Base-by-base conservation (phyloP, 2,113 vertebrate genomes). In the Pangasianodon gigas region DNA sequence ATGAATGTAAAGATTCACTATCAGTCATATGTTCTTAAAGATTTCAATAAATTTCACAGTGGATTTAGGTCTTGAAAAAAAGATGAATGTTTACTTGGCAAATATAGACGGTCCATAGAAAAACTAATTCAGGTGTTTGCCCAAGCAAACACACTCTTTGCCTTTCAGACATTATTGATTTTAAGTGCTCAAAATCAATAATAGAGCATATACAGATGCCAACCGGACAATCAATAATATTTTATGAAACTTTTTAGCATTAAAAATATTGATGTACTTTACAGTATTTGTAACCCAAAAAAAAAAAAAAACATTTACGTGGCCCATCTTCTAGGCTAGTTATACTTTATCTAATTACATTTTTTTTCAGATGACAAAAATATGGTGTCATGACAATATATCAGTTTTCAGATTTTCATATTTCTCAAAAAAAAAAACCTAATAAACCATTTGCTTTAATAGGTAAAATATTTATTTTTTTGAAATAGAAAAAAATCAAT, bases 71-170 rank as follows among this genome's bases (percentile, higher is more conserved):
- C 26, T 19, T 88, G 87, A 94, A 90, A 93, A 92, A 93, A 86
- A 86, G 90, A 92, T 83, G 90, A 85, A 32, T 96, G 94, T 97
- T 96, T 95, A 90, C 95, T 87, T 71, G 89, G 9, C 94, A 96
- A 96, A 97, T 92, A 96, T 90, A 95, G 94, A 95, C 95, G 32
- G 93, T 95, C 93, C 93, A 95, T 95, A 95, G 95, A 93, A 91
- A 92, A 94, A 92, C 94, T 94, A 96, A 94, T 96, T 96, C 92
- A 67, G 83, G 85, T 96, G 90, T 96, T 96, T 96, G 95, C 90
- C 90, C 92, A 90, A 92, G 94, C 92, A 96, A 96, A 96, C 95
- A 96, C 88, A 90, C 90, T 92, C 95, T 96, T 96, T 96, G 95
- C 94, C 94, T 94, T 92, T 93, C 62, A 94, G 93, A 94, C 93